Percentiles rank a stretch among this genome's conserved stretches.
These are phyloP conservation scores for Drosophila triauraria DNA, from an alignment of 1,140 invertebrate genomes.

Conservation along the genomic window DNA sequence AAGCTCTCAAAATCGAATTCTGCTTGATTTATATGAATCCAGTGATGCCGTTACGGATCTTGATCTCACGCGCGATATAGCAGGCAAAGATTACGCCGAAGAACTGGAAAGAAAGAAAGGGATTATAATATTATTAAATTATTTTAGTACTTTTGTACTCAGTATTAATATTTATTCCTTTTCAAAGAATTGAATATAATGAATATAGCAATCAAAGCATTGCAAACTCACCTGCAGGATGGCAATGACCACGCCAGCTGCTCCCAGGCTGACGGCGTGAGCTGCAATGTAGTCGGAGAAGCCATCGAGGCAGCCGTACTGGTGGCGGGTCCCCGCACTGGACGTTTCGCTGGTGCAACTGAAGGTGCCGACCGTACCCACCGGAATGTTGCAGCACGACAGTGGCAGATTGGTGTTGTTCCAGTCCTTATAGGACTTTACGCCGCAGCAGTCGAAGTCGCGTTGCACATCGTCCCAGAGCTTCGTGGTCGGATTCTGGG, in stretches of 20 bases:
- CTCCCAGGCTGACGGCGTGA: constrained; percentile 90
- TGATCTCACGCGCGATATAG: constrained; percentile 84
- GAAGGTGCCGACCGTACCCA: constrained; percentile 84
- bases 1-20: background rate
- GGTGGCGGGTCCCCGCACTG: constrained; percentile 21
- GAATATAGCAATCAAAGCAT: too few species aligned
- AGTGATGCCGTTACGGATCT: constrained; percentile 80
- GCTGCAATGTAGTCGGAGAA: constrained; percentile 88
- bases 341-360: constrained; percentile 79
- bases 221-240: constrained; percentile 88
- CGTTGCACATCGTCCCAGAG: constrained; percentile 88
- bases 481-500: constrained; percentile 80
- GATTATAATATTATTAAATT: background rate
- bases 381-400: constrained; percentile 87
- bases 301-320: constrained; percentile 86
- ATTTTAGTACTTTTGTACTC: background rate
- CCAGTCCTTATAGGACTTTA: constrained; percentile 88
- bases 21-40: constrained; percentile 60
- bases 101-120: constrained; percentile 62
- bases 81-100: constrained; percentile 85
- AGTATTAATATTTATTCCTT: too few species aligned
- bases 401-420: constrained; percentile 86
- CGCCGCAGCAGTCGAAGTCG: constrained; percentile 91
- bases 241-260: constrained; percentile 91
- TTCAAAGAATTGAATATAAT: too few species aligned